A percentile compares a stretch with the other conserved stretches of the same genome.
phyloP scores from a whole-genome alignment of 2,113 vertebrate species.

The Oreotrochilus melanogaster region DNA sequence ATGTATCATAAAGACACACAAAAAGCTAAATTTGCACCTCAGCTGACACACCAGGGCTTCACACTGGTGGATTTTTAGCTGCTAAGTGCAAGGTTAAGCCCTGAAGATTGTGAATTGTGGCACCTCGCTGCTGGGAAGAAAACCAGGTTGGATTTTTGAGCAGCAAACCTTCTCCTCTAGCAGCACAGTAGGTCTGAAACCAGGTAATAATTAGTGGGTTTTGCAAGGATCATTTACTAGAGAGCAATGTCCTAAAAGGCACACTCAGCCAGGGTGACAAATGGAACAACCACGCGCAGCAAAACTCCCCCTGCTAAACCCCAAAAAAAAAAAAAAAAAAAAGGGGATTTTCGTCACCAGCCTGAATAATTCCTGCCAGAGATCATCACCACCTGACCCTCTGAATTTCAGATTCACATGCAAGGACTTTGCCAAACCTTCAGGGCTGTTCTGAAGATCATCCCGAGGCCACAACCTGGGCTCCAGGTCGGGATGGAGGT shows the following conservation, averaged over 20 bases:
- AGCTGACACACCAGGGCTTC: not conserved
- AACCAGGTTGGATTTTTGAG: not conserved
- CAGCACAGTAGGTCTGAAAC: not conserved
- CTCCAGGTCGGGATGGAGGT: accelerated
- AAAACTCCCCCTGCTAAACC: not conserved
- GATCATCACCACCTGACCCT: not conserved
- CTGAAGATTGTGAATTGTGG: accelerated
- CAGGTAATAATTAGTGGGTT: constrained; percentile 47
- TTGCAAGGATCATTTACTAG: not conserved
- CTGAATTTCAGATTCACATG: accelerated
- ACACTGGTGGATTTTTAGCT: not conserved
- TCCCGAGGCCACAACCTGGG: not conserved
- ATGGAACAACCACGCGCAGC: accelerated
- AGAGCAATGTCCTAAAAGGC: not conserved
- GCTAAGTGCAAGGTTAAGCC: not conserved
- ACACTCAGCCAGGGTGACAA: not conserved
- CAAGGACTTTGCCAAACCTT: not conserved
- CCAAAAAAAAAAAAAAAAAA: not conserved
- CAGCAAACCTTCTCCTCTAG: not conserved
- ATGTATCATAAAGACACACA: not conserved
- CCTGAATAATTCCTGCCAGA: not conserved
- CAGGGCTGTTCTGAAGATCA: not conserved
- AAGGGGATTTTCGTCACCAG: not conserved
- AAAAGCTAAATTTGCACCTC: not conserved
- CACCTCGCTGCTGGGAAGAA: not conserved